phyloP scores from a whole-genome alignment of 2,113 vertebrate species.

The Sciurus niger region DNA sequence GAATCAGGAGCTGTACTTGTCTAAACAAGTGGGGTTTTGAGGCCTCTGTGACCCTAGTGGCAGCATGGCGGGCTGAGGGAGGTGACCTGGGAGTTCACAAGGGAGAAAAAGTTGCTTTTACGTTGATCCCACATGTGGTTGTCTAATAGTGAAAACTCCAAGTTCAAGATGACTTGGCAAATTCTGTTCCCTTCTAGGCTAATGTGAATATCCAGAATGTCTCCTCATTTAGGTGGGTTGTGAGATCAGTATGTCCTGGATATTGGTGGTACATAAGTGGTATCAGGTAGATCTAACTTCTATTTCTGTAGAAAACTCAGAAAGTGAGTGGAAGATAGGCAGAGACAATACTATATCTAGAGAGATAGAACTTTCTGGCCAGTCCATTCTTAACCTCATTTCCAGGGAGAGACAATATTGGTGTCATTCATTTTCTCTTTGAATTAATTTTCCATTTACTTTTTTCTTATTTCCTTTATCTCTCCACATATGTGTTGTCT shows the following conservation, averaged over 20 bases:
- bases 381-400: not conserved
- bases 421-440: not conserved
- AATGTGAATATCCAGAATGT: not conserved
- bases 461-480: not conserved
- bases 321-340: not conserved
- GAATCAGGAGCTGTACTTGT: not conserved
- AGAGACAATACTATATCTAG: not conserved
- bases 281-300: not conserved
- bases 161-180: not conserved
- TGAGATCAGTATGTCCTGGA: not conserved
- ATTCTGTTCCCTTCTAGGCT: not conserved
- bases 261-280: not conserved
- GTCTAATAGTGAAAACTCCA: not conserved
- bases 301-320: slow-evolving; percentile 8
- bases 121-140: not conserved
- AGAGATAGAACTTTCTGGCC: not conserved
- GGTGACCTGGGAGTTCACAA: not conserved
- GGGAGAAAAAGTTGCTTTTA: not conserved
- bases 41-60: not conserved
- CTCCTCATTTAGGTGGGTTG: not conserved
- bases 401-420: not conserved
- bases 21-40: not conserved
- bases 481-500: not conserved
- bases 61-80: not conserved
- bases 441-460: not conserved